Evolutionary conservation across 2,113 vertebrate species (phyloP).

Genomic region (Oostethus manadensis): DNA sequence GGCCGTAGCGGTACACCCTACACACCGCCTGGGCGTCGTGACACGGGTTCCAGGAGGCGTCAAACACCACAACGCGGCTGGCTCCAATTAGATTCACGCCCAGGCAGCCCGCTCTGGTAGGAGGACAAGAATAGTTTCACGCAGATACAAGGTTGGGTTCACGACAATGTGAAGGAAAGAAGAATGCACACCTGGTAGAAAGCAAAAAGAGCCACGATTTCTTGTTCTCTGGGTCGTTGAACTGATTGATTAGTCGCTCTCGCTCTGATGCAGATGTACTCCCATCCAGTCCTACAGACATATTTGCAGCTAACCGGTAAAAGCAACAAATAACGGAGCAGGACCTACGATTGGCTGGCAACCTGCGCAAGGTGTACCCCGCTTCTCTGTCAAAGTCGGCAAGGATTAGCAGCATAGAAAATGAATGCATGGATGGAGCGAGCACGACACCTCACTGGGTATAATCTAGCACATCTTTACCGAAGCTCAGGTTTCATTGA

Average conservation of each 20-base stretch:
- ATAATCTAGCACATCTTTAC: too few species aligned
- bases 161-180: background rate
- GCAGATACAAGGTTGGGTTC: background rate
- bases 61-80: conserved; percentile 95
- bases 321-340: background rate
- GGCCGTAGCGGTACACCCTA: conserved; percentile 93
- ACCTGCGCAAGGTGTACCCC: too few species aligned
- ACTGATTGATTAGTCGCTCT: conserved; percentile 95
- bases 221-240: conserved; percentile 88
- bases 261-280: conserved; percentile 94
- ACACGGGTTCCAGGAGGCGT: conserved; percentile 98
- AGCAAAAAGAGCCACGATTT: conserved; percentile 89
- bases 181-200: conserved; percentile 79
- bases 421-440: too few species aligned
- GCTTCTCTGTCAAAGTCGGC: too few species aligned
- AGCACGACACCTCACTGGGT: background rate
- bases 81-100: conserved; percentile 97
- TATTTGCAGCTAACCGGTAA: background rate
- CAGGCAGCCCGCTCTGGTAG: conserved; percentile 87
- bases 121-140: background rate
- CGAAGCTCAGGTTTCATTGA: too few species aligned
- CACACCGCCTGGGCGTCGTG: conserved; percentile 97
- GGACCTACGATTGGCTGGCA: too few species aligned
- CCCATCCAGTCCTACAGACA: conserved; percentile 85
- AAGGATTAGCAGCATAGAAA: too few species aligned